Percentiles rank a stretch among this genome's conserved stretches.
phyloP scores from a whole-genome alignment of 2,888 invertebrate genomes.

The Odontocolon sp. region DNA sequence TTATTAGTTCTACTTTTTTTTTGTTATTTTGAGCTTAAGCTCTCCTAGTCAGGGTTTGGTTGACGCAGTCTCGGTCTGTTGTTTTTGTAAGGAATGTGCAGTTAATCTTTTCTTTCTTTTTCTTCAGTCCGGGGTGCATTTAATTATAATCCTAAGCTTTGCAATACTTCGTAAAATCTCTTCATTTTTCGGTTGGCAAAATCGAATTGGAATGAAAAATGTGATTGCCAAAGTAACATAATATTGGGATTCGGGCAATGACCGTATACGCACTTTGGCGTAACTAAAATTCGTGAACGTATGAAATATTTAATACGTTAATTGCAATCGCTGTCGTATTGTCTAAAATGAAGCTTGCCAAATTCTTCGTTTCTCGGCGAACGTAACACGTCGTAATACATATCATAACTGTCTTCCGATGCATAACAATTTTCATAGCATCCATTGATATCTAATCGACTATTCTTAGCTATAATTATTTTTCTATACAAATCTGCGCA shows the following conservation, averaged over 20 bases:
- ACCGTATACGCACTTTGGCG: background rate
- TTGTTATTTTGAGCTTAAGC: background rate
- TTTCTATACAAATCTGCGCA: constrained; percentile 59
- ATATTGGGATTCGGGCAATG: background rate
- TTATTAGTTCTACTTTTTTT: no score
- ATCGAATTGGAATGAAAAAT: constrained; percentile 2
- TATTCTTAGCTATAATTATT: constrained; percentile 7
- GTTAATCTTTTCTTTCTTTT: background rate
- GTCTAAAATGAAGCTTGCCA: constrained; percentile 26
- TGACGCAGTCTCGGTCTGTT: background rate
- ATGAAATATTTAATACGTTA: constrained; percentile 13
- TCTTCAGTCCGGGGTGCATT: background rate
- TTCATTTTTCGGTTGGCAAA: background rate
- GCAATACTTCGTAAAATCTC: constrained; percentile 2
- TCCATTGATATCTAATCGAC: constrained; percentile 20
- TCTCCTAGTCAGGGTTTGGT: constrained; percentile 14
- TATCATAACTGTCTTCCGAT: constrained; percentile 11
- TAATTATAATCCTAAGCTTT: constrained; percentile 15
- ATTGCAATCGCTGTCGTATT: constrained; percentile 31
- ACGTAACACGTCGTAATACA: background rate
- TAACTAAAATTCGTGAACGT: constrained; percentile 19
- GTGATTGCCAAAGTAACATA: background rate
- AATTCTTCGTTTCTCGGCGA: background rate
- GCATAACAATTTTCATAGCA: constrained; percentile 21
- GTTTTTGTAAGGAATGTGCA: constrained; percentile 38